These are phyloP conservation scores for Tetrapedia diversipes DNA, from an alignment of 2,888 invertebrate genomes.

Conservation along the genomic window DNA sequence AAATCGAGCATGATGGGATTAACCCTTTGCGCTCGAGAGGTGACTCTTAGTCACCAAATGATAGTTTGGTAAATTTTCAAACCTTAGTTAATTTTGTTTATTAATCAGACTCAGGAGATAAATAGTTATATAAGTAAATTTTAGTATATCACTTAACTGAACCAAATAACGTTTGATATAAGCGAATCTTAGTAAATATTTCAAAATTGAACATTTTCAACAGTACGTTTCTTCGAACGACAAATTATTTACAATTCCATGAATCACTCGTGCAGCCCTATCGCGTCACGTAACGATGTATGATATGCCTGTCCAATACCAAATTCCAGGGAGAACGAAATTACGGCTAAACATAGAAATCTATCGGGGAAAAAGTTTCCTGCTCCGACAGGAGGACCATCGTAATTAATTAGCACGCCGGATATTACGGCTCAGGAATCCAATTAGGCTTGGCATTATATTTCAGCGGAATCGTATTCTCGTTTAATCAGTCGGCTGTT, in stretches of 20 bases:
- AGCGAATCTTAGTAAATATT: no score
- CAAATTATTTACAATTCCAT: not conserved
- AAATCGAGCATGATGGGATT: no score
- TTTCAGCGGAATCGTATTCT: conserved; percentile 20
- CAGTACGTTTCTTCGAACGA: not conserved
- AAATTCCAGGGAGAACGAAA: not conserved
- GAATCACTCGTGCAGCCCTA: not conserved
- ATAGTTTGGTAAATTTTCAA: no score
- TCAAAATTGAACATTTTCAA: no score
- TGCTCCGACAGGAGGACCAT: conserved; percentile 12
- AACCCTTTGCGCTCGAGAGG: no score
- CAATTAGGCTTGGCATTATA: conserved; percentile 46
- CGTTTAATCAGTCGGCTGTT: conserved; percentile 34
- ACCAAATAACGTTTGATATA: no score
- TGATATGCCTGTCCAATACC: not conserved
- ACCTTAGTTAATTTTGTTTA: no score
- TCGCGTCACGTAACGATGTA: not conserved
- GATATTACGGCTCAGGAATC: conserved; percentile 31
- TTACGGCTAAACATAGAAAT: conserved; percentile 12
- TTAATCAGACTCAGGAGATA: no score
- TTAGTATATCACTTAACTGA: no score
- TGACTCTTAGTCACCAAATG: no score
- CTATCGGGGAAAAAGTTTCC: conserved; percentile 29
- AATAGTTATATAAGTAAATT: no score
- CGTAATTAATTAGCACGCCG: conserved; percentile 56